These are phyloP conservation scores for Turritopsis dohrnii DNA, from an alignment of 30 jellyfish, hydroid and myxozoan genomes.

Conservation along the genomic window DNA sequence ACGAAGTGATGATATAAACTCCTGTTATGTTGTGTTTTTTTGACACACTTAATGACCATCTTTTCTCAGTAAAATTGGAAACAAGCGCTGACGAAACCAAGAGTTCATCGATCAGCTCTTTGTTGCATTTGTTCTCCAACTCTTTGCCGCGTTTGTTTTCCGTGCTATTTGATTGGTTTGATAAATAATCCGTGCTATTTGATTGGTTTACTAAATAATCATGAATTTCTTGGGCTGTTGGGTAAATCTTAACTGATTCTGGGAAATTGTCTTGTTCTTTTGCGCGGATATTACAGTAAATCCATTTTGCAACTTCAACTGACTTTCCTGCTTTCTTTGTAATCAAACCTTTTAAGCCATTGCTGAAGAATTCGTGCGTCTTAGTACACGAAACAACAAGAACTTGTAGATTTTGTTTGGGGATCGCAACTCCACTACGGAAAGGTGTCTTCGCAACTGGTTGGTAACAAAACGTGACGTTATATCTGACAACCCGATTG, in stretches of 20 bases:
- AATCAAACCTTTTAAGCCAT: slow-evolving; percentile 36
- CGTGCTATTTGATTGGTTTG: no score
- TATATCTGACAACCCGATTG: slow-evolving; percentile 36
- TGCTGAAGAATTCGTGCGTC: background rate
- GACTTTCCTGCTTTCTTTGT: background rate
- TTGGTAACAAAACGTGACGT: slow-evolving; percentile 42
- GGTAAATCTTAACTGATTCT: slow-evolving; percentile 48
- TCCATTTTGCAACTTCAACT: slow-evolving; percentile 56
- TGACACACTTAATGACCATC: slow-evolving; percentile 31
- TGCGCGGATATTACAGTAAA: slow-evolving; percentile 52
- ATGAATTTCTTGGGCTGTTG: slow-evolving; percentile 67
- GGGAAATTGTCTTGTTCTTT: slow-evolving; percentile 57
- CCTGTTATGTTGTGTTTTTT: background rate
- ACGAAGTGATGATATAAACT: slow-evolving; percentile 10
- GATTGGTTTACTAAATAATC: slow-evolving; percentile 17
- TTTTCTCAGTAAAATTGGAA: slow-evolving; percentile 21
- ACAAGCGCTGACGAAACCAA: slow-evolving; percentile 48
- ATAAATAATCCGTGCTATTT: background rate
- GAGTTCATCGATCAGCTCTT: slow-evolving; percentile 29
- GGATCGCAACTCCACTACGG: slow-evolving; percentile 24
- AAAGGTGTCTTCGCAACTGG: slow-evolving; percentile 45
- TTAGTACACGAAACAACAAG: background rate
- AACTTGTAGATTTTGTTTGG: slow-evolving; percentile 27
- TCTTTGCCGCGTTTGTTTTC: no score
- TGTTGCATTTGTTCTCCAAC: slow-evolving; percentile 18